Base-by-base conservation (phyloP, 2,113 vertebrate genomes). In the Natator depressus region DNA sequence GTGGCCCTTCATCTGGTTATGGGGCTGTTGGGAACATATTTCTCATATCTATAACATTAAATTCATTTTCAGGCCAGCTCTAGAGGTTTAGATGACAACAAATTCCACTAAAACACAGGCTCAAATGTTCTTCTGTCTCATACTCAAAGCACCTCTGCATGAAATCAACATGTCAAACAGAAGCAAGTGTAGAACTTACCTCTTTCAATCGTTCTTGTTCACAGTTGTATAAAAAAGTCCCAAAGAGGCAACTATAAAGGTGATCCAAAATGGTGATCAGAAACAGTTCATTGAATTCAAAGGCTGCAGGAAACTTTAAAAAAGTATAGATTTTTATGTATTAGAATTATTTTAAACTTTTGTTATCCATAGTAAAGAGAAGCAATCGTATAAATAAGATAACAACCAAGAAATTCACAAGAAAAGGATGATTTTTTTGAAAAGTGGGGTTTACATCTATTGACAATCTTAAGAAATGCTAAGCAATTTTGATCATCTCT, bases 241-340 rank as follows among this genome's bases (percentile, higher is more conserved):
- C 99, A 91, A 99, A 99, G 82, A 99, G 98, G 94, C 99, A 99
- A 97, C 99, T 99, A 98, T 99, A 99, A 29, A 99, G 99, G 94
- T 99, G 99, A 96, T 99, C 99, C 98, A 99, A 97, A 97, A 99
- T 98, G 25, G 99, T 99, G 95, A 99, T 98, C 96, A 99, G 98
- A 98, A 99, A 99, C 38, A 99, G 97, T 95, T 99, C 99, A 0
- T 99, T 99, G 97, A 99, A 99, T 97, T 99, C 99, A 95, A 99
- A 99, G 5, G 99, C 99, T 87, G 99, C 98, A 80, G 99, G 99
- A 98, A 99, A 99, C 99, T 99, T 95, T 72, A 82, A 89, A 79
- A 95, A 96, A 82, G 94, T 17, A 84, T 78, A 84, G 69, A 88
- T 80, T 4, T 89, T 86, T 95, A 46, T 84, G 89, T 92, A 19